Evolutionary conservation across 2,797 vertebrate genomes (phyloP).

Genomic region (Clarias laeviceps): DNA sequence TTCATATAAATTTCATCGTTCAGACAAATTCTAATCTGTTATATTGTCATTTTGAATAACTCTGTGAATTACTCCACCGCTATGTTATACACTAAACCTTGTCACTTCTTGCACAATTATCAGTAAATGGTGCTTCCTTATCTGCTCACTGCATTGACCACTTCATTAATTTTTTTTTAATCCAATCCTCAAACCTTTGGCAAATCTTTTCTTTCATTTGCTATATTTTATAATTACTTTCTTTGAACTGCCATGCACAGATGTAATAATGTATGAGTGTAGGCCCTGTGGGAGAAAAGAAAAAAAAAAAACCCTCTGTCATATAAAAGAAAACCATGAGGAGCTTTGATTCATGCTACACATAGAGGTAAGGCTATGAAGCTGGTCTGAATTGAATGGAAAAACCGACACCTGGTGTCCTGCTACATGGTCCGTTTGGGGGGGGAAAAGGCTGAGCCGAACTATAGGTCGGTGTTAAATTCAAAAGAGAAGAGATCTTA

Average conservation of each 20-base stretch:
- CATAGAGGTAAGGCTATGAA: neutral
- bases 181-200: neutral
- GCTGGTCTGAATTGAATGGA: neutral
- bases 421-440: neutral
- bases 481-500: neutral
- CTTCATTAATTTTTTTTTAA: neutral
- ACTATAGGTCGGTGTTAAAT: neutral
- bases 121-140: neutral
- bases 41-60: no score
- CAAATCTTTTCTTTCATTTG: neutral
- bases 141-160: neutral
- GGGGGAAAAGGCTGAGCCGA: neutral
- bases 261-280: neutral
- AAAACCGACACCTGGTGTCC: neutral
- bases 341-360: neutral
- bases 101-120: neutral
- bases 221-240: constrained; percentile 1
- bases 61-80: neutral
- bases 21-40: neutral
- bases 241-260: constrained; percentile 6
- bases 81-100: neutral
- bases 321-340: neutral
- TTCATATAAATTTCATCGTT: neutral
- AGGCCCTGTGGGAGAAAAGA: neutral
- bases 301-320: neutral